Evolutionary conservation across 2,797 vertebrate genomes (phyloP).

Genomic region (Betta splendens): DNA sequence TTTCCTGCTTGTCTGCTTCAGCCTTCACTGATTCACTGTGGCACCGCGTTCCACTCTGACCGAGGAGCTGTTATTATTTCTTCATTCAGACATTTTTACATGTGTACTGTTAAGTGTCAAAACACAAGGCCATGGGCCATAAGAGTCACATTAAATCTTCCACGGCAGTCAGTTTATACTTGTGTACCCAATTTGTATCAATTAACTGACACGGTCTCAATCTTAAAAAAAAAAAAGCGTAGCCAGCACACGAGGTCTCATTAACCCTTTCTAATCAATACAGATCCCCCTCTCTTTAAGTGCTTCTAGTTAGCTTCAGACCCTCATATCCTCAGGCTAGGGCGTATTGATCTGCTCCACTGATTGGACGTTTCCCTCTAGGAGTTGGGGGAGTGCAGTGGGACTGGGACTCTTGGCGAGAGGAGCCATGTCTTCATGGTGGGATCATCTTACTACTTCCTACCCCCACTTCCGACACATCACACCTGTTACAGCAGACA

Average conservation of each 20-base stretch:
- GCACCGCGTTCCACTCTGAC: conserved; percentile 16
- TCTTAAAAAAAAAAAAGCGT: conserved; percentile 38
- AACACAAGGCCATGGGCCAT: not conserved
- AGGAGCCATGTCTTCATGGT: conserved; percentile 48
- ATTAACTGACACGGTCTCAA: conserved; percentile 39
- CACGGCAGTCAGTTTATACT: conserved; percentile 6
- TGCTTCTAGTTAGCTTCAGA: conserved; percentile 73
- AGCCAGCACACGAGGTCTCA: conserved; percentile 54
- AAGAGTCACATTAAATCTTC: conserved; percentile 19
- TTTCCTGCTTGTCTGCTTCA: conserved; percentile 38
- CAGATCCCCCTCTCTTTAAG: conserved; percentile 64
- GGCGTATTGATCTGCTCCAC: conserved; percentile 72
- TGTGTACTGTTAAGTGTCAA: conserved; percentile 16
- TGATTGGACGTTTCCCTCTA: conserved; percentile 74
- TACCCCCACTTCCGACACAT: conserved; percentile 40
- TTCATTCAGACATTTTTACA: conserved; percentile 26
- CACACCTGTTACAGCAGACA: conserved; percentile 70
- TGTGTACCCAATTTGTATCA: conserved; percentile 54
- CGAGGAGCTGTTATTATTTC: conserved; percentile 18
- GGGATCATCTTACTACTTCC: conserved; percentile 67
- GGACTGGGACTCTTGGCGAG: conserved; percentile 53
- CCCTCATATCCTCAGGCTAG: conserved; percentile 64
- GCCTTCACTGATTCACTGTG: conserved; percentile 48
- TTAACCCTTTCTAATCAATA: conserved; percentile 77
- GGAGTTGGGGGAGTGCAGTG: conserved; percentile 55